Percentiles rank a stretch among this genome's conserved stretches.
phyloP scores from a whole-genome alignment of 92 coral and sea anemone species.

The Bergia puertoricense region DNA sequence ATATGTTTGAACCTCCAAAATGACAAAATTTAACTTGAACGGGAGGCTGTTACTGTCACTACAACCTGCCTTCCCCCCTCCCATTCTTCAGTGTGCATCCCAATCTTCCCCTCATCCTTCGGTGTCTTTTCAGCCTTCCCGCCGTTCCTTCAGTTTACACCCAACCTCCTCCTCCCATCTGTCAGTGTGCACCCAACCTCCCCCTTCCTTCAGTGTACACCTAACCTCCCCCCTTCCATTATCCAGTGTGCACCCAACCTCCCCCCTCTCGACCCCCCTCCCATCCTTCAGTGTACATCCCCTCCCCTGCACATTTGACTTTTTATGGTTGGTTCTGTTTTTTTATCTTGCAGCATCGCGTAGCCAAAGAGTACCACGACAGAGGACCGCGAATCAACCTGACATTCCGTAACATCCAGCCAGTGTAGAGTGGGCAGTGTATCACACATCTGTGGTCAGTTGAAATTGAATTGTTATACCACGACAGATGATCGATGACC shows the following conservation, averaged over 20 bases:
- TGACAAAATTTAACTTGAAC: neutral
- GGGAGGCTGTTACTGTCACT: neutral
- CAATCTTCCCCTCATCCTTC: too few species aligned
- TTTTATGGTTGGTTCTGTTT: neutral
- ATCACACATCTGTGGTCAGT: neutral
- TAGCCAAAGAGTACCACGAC: constrained; percentile 85
- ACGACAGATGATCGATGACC: constrained; percentile 65
- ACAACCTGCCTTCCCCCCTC: neutral
- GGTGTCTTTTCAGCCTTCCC: too few species aligned
- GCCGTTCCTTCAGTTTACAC: neutral
- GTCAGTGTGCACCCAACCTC: neutral
- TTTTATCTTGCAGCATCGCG: constrained; percentile 65
- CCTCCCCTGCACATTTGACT: neutral
- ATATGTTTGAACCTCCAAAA: neutral
- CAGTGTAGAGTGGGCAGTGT: constrained; percentile 8
- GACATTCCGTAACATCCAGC: constrained; percentile 71
- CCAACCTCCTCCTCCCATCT: neutral
- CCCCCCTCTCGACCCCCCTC: neutral
- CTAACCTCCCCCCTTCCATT: neutral
- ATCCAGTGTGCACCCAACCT: too few species aligned
- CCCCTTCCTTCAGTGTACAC: neutral
- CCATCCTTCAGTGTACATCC: neutral
- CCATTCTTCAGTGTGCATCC: too few species aligned
- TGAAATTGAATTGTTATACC: neutral
- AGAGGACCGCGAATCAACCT: constrained; percentile 74